Percentiles rank a stretch among this genome's conserved stretches.
Conservation (phyloP, 1,140 invertebrate species). For the Drosophila repleta region DNA sequence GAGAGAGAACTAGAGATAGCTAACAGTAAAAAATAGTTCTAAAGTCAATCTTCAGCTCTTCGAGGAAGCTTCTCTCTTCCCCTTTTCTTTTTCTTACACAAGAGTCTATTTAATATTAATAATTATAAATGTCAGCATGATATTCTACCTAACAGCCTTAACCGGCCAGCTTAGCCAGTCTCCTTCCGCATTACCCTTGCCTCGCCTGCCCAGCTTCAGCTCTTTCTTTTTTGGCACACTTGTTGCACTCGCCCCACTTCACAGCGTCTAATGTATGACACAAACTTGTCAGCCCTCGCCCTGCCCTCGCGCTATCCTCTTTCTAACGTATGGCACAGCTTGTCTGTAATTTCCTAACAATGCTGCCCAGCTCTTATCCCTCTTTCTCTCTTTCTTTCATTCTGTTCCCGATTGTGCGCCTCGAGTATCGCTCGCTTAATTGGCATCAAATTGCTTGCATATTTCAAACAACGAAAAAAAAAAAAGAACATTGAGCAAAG, state of each 20-base stretch:
- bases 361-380: neutral
- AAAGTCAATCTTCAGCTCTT: no score
- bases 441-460: conserved; percentile 79
- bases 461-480: conserved; percentile 50
- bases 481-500: conserved; percentile 28
- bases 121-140: no score
- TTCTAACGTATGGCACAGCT: conserved; percentile 8
- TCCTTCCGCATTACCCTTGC: neutral
- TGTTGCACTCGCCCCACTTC: conserved; percentile 35
- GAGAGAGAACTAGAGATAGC: neutral
- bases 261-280: conserved; percentile 26
- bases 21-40: no score
- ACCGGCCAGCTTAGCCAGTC: neutral
- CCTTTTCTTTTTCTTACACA: no score
- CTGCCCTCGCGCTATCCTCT: neutral
- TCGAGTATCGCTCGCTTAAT: conserved; percentile 60
- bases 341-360: neutral
- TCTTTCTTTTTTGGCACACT: conserved; percentile 33
- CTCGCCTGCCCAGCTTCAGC: neutral
- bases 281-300: conserved; percentile 22
- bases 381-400: neutral
- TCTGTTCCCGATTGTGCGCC: conserved; percentile 7
- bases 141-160: no score
- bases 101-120: no score
- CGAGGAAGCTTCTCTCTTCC: no score